Conservation (phyloP, 2,888 invertebrate genomes). For the Odontocerum albicorne region DNA sequence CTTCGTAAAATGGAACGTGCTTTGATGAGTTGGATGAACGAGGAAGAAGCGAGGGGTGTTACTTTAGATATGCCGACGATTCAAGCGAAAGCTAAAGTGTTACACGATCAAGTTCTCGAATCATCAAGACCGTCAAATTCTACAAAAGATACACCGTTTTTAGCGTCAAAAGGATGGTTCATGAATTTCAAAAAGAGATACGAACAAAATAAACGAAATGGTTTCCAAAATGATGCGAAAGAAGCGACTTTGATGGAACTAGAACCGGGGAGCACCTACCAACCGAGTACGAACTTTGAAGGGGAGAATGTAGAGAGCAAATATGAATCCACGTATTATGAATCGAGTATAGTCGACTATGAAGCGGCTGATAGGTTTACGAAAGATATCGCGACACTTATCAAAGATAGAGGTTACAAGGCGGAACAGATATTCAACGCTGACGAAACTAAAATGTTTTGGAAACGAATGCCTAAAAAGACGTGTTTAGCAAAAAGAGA, state of each 20-base stretch:
- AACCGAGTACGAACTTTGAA: background rate
- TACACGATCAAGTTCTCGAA: conserved; percentile 15
- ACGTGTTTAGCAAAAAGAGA: conserved; percentile 41
- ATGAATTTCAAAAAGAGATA: conserved; percentile 20
- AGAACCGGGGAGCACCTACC: background rate
- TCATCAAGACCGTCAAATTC: background rate
- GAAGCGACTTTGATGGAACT: background rate
- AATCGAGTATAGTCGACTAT: conserved; percentile 7
- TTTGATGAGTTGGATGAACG: conserved; percentile 12
- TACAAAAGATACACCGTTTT: conserved; percentile 10
- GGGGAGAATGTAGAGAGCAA: background rate
- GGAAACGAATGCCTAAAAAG: conserved; percentile 41
- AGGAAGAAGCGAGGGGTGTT: conserved; percentile 11
- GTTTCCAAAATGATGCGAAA: background rate
- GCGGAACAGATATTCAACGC: conserved; percentile 40
- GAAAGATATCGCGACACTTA: conserved; percentile 32
- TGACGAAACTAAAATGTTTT: conserved; percentile 39
- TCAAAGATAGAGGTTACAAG: conserved; percentile 37
- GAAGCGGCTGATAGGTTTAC: conserved; percentile 27
- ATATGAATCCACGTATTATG: background rate
- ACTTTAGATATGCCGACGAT: conserved; percentile 3
- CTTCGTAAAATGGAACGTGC: conserved; percentile 15
- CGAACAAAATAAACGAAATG: conserved; percentile 4
- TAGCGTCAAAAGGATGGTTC: conserved; percentile 21
- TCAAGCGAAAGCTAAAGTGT: conserved; percentile 12